Evolutionary conservation across 1,140 invertebrate species (phyloP).

Genomic region (Macrostomum lignano): DNA sequence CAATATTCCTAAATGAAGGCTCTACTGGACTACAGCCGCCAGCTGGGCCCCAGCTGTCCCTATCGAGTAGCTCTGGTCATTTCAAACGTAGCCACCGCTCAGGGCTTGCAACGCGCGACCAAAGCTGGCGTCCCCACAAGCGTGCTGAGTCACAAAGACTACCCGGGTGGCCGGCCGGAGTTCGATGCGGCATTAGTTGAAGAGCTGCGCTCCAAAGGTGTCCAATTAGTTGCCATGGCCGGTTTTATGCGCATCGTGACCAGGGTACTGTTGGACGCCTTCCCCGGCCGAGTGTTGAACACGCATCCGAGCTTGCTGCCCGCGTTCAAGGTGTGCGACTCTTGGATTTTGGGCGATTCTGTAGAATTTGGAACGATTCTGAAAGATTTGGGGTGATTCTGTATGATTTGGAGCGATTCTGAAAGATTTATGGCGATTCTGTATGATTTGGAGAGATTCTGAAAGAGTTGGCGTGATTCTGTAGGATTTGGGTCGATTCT

Average conservation of each 20-base stretch:
- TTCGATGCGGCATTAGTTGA: conserved; percentile 47
- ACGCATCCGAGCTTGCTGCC: conserved; percentile 76
- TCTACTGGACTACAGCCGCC: conserved; percentile 47
- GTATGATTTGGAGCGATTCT: no score
- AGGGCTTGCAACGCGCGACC: conserved; percentile 37
- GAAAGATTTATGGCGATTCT: no score
- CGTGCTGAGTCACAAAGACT: conserved; percentile 29
- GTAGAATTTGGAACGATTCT: no score
- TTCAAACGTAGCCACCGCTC: conserved; percentile 43
- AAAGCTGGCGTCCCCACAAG: conserved; percentile 42
- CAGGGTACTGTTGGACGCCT: conserved; percentile 23
- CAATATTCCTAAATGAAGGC: no score
- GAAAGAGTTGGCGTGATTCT: no score
- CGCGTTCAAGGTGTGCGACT: conserved; percentile 57
- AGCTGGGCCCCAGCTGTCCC: conserved; percentile 32
- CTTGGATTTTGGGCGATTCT: no score
- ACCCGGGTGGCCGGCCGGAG: conserved; percentile 33
- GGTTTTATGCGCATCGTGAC: conserved; percentile 85
- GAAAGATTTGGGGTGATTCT: no score
- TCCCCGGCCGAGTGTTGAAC: conserved; percentile 49
- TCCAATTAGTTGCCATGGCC: conserved; percentile 69
- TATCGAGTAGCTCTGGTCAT: conserved; percentile 60
- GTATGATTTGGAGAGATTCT: no score
- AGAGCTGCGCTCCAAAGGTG: conserved; percentile 35
- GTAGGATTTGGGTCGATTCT: no score